Conservation (phyloP, 2,888 invertebrate species). For the Leptinotarsa rubiginosa region DNA sequence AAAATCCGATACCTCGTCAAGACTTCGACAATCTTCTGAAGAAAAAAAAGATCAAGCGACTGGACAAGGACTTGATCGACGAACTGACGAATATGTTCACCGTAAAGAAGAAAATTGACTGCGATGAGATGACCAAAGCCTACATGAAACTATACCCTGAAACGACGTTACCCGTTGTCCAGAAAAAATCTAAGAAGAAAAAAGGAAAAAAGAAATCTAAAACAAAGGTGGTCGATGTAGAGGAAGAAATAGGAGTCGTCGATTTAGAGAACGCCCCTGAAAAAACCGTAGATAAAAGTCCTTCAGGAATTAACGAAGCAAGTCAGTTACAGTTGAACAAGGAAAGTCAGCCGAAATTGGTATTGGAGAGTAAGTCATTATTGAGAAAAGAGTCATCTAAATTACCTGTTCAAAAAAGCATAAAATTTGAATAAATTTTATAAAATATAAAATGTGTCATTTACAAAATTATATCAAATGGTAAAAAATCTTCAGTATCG, state of each 20-base stretch:
- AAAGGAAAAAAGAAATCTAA: conserved; percentile 44
- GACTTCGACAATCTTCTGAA: conserved; percentile 59
- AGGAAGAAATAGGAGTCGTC: conserved; percentile 1
- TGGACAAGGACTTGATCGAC: conserved; percentile 59
- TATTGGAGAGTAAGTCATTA: neutral
- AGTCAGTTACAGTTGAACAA: neutral
- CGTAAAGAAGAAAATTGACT: conserved; percentile 60
- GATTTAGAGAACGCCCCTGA: conserved; percentile 7
- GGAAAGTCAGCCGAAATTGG: neutral
- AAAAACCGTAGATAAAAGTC: neutral
- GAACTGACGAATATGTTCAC: conserved; percentile 62
- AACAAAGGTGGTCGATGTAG: conserved; percentile 12
- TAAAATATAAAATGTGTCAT: too few relatives aligned
- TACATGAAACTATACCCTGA: conserved; percentile 66
- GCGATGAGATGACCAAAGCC: conserved; percentile 60
- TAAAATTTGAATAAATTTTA: too few relatives aligned
- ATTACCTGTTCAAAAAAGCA: neutral
- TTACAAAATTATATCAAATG: too few relatives aligned
- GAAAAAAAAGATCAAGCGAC: conserved; percentile 60
- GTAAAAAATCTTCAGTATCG: too few relatives aligned
- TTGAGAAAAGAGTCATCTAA: neutral
- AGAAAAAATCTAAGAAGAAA: conserved; percentile 56
- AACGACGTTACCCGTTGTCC: conserved; percentile 58
- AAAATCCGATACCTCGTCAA: conserved; percentile 55
- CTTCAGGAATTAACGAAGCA: neutral